These are phyloP conservation scores for Typhlichthys eigenmanni DNA, from an alignment of 2,797 vertebrate species.

Conservation along the genomic window DNA sequence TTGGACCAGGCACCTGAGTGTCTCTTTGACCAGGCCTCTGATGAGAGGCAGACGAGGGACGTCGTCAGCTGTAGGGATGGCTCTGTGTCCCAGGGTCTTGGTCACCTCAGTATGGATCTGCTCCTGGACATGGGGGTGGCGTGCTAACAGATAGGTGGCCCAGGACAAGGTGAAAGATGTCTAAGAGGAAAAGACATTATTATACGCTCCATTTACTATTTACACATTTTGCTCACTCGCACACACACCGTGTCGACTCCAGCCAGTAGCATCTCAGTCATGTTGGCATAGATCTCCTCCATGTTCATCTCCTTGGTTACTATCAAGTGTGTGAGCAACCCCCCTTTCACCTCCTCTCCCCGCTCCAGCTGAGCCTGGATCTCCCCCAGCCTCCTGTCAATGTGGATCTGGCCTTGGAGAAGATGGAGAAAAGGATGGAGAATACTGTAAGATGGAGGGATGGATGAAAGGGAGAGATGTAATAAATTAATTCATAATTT, in stretches of 20 bases:
- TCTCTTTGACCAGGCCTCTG: constrained; percentile 91
- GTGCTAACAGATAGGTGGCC: constrained; percentile 88
- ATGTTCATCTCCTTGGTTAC: constrained; percentile 83
- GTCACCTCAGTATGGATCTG: constrained; percentile 81
- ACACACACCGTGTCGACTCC: constrained; percentile 88
- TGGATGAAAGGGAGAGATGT: neutral
- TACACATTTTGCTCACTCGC: constrained; percentile 36
- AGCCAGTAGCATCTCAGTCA: constrained; percentile 93
- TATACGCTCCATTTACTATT: too few relatives aligned
- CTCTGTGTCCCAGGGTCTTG: constrained; percentile 69
- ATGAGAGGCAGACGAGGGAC: constrained; percentile 83
- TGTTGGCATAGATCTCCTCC: constrained; percentile 92
- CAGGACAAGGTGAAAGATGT: constrained; percentile 93
- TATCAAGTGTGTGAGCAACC: constrained; percentile 87
- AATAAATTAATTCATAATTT: too few relatives aligned
- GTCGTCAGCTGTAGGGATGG: constrained; percentile 77
- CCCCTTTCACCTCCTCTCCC: constrained; percentile 82
- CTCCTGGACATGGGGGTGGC: constrained; percentile 82
- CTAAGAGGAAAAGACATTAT: constrained; percentile 56
- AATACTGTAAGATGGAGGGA: constrained; percentile 20
- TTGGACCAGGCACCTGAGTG: constrained; percentile 79
- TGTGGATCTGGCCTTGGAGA: constrained; percentile 84
- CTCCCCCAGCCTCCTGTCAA: constrained; percentile 82
- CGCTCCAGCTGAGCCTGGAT: constrained; percentile 78
- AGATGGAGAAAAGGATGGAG: constrained; percentile 34